These are phyloP conservation scores for Pseudococcus longispinus DNA, from an alignment of 2,888 invertebrate species.

Conservation along the genomic window DNA sequence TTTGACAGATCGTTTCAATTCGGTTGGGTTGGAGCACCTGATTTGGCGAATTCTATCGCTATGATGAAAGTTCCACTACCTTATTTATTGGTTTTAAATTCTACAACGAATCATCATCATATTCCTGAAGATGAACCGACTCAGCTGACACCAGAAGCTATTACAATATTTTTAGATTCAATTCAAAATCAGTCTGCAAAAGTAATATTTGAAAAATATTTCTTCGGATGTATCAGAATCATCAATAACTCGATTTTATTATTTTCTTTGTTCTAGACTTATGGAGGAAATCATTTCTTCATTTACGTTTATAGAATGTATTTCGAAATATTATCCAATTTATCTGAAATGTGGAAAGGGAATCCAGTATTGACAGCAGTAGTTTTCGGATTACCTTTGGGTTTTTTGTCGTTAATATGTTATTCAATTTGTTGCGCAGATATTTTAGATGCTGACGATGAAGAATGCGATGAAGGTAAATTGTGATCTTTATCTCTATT, in stretches of 20 bases:
- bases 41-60: conserved; percentile 91
- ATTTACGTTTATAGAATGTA: conserved; percentile 80
- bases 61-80: conserved; percentile 86
- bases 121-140: conserved; percentile 84
- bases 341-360: conserved; percentile 87
- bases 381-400: conserved; percentile 91
- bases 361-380: conserved; percentile 93
- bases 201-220: conserved; percentile 65
- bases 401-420: conserved; percentile 90
- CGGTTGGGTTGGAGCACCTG: conserved; percentile 91
- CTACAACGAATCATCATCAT: conserved; percentile 90
- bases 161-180: conserved; percentile 77
- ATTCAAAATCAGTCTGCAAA: conserved; percentile 80
- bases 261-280: conserved; percentile 68
- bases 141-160: conserved; percentile 79
- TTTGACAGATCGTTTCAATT: conserved; percentile 78
- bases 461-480: conserved; percentile 68
- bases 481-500: neutral
- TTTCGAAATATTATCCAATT: conserved; percentile 81
- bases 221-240: neutral
- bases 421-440: conserved; percentile 97
- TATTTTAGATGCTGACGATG: conserved; percentile 88
- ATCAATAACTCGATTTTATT: neutral
- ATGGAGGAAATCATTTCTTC: conserved; percentile 83
- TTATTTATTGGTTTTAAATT: conserved; percentile 87